Conservation (phyloP, 2,888 invertebrate species). For the Amiota minor region DNA sequence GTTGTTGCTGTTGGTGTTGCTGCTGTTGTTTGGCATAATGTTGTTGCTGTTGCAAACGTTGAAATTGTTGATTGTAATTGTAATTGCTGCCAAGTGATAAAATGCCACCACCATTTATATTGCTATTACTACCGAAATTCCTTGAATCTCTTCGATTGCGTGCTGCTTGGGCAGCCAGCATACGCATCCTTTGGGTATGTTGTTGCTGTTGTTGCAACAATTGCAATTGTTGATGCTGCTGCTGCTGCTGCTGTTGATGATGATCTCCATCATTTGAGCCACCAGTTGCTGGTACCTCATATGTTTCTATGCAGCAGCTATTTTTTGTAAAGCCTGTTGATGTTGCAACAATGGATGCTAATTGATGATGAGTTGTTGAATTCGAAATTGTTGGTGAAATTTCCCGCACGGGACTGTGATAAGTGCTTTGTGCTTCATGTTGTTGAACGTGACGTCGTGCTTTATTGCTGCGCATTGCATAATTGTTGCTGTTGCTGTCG, state of each 20-base stretch:
- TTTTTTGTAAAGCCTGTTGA: slow-evolving; percentile 29
- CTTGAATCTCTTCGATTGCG: slow-evolving; percentile 70
- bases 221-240: slow-evolving; percentile 32
- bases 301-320: slow-evolving; percentile 56
- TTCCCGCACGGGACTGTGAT: slow-evolving; percentile 54
- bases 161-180: slow-evolving; percentile 56
- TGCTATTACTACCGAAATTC: slow-evolving; percentile 34
- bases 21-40: slow-evolving; percentile 44
- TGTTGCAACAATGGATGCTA: slow-evolving; percentile 44
- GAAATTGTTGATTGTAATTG: slow-evolving; percentile 41
- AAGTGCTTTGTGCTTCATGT: slow-evolving; percentile 32
- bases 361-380: slow-evolving; percentile 38
- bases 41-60: slow-evolving; percentile 41
- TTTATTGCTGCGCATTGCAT: slow-evolving; percentile 55
- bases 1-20: slow-evolving; percentile 50
- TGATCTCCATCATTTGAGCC: slow-evolving; percentile 20
- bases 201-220: slow-evolving; percentile 39
- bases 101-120: slow-evolving; percentile 44
- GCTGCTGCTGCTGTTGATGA: slow-evolving; percentile 39
- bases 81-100: slow-evolving; percentile 35
- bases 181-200: slow-evolving; percentile 24
- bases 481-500: slow-evolving; percentile 38
- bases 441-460: slow-evolving; percentile 56
- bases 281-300: slow-evolving; percentile 60
- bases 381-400: slow-evolving; percentile 32